These are phyloP conservation scores for Bufo bufo DNA, from an alignment of 2,113 vertebrate species.

Conservation along the genomic window DNA sequence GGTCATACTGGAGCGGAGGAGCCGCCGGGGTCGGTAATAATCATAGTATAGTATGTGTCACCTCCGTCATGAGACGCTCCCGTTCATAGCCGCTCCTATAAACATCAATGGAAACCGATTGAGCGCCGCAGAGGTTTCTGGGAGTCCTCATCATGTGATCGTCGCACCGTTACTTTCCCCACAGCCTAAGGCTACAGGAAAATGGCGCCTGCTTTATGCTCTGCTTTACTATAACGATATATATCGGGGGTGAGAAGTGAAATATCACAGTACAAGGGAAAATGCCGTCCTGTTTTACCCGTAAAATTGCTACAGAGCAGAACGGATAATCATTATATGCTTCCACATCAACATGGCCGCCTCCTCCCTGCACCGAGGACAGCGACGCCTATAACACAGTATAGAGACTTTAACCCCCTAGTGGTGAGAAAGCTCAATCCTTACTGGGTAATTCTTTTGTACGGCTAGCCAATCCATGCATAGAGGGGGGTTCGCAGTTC, in stretches of 20 bases:
- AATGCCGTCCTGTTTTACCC: neutral
- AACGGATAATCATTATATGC: neutral
- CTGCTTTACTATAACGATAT: too few species aligned
- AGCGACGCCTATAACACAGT: neutral
- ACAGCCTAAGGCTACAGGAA: neutral
- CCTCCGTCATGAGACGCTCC: neutral
- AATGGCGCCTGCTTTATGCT: neutral
- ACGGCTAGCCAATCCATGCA: neutral
- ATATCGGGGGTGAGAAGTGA: neutral
- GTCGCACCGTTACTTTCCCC: neutral
- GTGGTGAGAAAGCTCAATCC: neutral
- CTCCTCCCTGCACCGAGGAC: neutral
- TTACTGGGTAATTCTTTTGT: neutral
- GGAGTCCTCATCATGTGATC: neutral
- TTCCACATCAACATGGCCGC: neutral
- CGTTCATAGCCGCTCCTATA: neutral
- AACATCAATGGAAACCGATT: neutral
- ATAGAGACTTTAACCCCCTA: neutral
- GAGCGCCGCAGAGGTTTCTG: neutral
- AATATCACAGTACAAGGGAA: neutral
- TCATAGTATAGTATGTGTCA: neutral
- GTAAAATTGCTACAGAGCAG: neutral
- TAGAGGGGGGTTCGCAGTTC: too few species aligned
- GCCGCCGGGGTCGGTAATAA: neutral
- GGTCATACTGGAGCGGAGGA: neutral